Evolutionary conservation across 2,797 vertebrate species (phyloP).

Genomic region (Syngnathus acus): DNA sequence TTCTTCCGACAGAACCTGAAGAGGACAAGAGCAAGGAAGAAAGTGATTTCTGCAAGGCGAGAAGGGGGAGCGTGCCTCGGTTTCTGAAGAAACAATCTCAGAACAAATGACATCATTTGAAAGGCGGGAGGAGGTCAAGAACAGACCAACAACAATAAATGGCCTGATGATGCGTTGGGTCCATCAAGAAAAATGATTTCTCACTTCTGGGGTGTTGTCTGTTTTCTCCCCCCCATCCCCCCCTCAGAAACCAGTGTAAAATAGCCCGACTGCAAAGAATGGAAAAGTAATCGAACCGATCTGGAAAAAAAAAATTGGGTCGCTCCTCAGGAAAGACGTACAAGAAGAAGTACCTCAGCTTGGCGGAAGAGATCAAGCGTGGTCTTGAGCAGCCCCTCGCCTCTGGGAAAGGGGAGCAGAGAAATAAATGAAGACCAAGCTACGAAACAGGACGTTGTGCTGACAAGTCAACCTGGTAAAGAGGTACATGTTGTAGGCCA

Average conservation of each 20-base stretch:
- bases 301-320: neutral
- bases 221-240: too few species aligned
- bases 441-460: slow-evolving; percentile 7
- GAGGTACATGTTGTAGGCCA: slow-evolving; percentile 92
- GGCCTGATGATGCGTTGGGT: neutral
- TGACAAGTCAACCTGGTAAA: slow-evolving; percentile 81
- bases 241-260: too few species aligned
- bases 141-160: neutral
- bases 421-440: slow-evolving; percentile 17
- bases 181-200: too few species aligned
- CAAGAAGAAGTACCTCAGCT: slow-evolving; percentile 77
- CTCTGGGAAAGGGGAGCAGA: slow-evolving; percentile 66
- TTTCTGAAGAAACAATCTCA: slow-evolving; percentile 31
- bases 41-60: neutral
- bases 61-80: slow-evolving; percentile 2
- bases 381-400: slow-evolving; percentile 93
- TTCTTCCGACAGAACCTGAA: slow-evolving; percentile 85
- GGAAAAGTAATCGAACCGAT: too few species aligned
- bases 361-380: slow-evolving; percentile 95
- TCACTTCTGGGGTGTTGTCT: too few species aligned
- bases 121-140: neutral
- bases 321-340: neutral
- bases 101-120: neutral
- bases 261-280: too few species aligned
- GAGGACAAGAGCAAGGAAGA: neutral